These are phyloP conservation scores for Sinocyclocheilus anophthalmus DNA, from an alignment of 2,113 vertebrate genomes.

Conservation along the genomic window DNA sequence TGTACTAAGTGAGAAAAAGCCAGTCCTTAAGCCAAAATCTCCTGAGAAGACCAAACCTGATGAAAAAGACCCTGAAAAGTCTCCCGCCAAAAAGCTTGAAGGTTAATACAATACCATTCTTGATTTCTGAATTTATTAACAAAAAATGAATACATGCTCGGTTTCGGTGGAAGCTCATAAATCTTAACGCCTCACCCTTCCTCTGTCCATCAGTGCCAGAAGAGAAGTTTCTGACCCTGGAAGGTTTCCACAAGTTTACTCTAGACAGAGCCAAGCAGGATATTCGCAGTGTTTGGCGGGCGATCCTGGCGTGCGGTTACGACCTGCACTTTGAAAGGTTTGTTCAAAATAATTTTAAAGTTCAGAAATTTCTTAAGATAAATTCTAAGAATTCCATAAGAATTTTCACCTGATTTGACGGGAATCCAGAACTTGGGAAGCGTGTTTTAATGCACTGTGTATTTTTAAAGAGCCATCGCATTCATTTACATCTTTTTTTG, in stretches of 20 bases:
- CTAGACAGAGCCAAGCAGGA: constrained; percentile 95
- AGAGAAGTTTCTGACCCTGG: constrained; percentile 93
- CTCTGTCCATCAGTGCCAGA: constrained; percentile 81
- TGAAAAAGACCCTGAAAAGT: constrained; percentile 95
- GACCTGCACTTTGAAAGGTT: constrained; percentile 97
- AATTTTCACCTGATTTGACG: too few species aligned
- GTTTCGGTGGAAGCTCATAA: background rate
- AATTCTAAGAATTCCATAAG: too few species aligned
- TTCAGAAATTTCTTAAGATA: too few species aligned
- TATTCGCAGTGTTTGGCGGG: constrained; percentile 95
- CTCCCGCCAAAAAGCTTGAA: constrained; percentile 93
- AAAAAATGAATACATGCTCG: background rate
- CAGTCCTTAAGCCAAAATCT: constrained; percentile 92
- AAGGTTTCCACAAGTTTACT: constrained; percentile 94
- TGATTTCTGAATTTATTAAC: background rate
- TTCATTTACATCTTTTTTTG: too few species aligned
- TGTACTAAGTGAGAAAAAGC: constrained; percentile 95
- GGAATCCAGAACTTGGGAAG: too few species aligned
- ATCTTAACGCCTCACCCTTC: background rate
- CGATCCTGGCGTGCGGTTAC: constrained; percentile 92
- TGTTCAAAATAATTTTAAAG: background rate
- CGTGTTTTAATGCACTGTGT: too few species aligned
- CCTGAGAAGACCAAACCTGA: constrained; percentile 94
- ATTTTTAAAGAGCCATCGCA: too few species aligned
- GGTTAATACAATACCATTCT: constrained; percentile 68